A percentile compares a stretch with the other conserved stretches of the same genome.
phyloP scores from a whole-genome alignment of 92 coral and sea anemone species.

The Meandrina meandrites region DNA sequence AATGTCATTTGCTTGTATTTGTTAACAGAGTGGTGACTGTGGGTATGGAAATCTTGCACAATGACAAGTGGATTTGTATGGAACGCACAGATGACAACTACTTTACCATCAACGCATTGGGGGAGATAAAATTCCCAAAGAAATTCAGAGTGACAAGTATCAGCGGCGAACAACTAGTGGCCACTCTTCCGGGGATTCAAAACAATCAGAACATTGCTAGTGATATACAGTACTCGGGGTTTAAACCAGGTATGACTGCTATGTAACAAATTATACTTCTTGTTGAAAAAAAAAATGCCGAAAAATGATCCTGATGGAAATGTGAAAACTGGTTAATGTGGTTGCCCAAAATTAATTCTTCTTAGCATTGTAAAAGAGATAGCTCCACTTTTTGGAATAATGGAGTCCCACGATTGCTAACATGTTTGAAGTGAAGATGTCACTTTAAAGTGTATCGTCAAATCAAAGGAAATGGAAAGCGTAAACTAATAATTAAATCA shows the following conservation, averaged over 20 bases:
- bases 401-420: no score
- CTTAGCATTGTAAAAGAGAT: no score
- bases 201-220: conserved; percentile 55
- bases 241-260: conserved; percentile 69
- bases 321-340: background rate
- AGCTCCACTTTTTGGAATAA: no score
- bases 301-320: no score
- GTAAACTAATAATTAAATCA: no score
- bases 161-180: conserved; percentile 70
- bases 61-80: conserved; percentile 73
- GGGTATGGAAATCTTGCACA: conserved; percentile 68
- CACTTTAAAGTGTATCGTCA: no score
- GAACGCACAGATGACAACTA: conserved; percentile 62
- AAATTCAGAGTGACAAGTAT: conserved; percentile 76
- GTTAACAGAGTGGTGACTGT: conserved; percentile 74
- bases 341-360: background rate
- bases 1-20: no score
- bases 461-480: no score
- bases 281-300: no score
- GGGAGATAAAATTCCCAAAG: conserved; percentile 67
- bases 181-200: conserved; percentile 44
- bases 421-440: no score
- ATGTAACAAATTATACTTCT: no score
- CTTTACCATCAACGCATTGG: conserved; percentile 61
- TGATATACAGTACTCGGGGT: conserved; percentile 69